A percentile compares a stretch with the other conserved stretches of the same genome.
These are phyloP conservation scores for Parnassius orleans DNA, from an alignment of 2,888 invertebrate genomes.

Conservation along the genomic window DNA sequence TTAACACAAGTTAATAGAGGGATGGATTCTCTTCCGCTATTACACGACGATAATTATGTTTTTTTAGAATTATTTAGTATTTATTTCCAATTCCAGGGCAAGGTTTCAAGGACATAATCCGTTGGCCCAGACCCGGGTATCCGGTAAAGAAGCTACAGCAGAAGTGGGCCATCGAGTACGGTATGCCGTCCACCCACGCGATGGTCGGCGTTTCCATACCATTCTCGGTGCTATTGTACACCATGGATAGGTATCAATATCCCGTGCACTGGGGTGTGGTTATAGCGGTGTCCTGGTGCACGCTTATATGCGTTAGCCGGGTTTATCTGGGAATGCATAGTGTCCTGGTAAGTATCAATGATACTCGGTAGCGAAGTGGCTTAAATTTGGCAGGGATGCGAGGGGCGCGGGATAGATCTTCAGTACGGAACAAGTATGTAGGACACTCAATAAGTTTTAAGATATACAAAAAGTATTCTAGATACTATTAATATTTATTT, in stretches of 20 bases:
- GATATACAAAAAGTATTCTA: no score
- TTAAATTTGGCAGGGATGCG: neutral
- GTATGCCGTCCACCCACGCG: constrained; percentile 97
- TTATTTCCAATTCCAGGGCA: constrained; percentile 83
- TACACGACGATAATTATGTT: no score
- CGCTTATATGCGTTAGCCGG: constrained; percentile 90
- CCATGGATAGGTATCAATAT: constrained; percentile 89
- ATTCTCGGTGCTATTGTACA: constrained; percentile 90
- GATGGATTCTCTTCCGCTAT: no score
- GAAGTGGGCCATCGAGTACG: constrained; percentile 95
- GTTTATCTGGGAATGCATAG: constrained; percentile 97
- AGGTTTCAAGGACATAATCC: constrained; percentile 92
- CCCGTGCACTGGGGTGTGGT: constrained; percentile 79
- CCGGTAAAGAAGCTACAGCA: constrained; percentile 91
- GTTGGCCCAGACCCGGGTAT: constrained; percentile 92
- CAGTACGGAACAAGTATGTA: neutral
- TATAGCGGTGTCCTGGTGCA: constrained; percentile 85
- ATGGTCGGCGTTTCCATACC: constrained; percentile 95
- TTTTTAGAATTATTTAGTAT: no score
- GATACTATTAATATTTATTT: no score
- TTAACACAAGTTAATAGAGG: no score
- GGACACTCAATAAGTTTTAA: no score
- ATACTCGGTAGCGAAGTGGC: neutral
- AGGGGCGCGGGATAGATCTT: neutral
- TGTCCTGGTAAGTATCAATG: constrained; percentile 83